These are phyloP conservation scores for Neolamprologus sp. DNA, from an alignment of 2,113 vertebrate species.

Conservation along the genomic window DNA sequence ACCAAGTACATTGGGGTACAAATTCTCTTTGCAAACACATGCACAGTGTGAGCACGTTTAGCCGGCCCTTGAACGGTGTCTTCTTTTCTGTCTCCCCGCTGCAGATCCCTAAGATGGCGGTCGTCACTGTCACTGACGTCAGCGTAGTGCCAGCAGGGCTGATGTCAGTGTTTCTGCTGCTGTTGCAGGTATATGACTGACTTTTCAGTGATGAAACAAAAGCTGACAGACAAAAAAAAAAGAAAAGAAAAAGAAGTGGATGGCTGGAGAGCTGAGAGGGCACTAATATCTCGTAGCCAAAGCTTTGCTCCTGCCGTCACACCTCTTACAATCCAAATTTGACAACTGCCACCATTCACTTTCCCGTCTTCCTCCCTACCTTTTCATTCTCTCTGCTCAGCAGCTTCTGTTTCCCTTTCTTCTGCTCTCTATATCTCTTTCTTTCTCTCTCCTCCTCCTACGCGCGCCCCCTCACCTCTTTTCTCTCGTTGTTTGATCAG, in stretches of 20 bases:
- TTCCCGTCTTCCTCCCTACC: background rate
- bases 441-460: conserved; percentile 31
- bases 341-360: background rate
- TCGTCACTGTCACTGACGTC: conserved; percentile 19
- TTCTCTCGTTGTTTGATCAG: conserved; percentile 56
- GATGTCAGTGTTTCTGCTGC: conserved; percentile 20
- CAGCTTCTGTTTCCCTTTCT: background rate
- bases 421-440: background rate
- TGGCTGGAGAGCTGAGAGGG: background rate
- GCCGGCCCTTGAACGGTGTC: background rate
- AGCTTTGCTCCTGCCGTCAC: background rate
- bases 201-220: conserved; percentile 20
- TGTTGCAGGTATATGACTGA: conserved; percentile 17
- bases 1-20: background rate
- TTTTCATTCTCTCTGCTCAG: background rate
- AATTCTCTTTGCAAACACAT: background rate
- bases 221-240: background rate
- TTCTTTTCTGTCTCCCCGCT: background rate
- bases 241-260: background rate
- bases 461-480: conserved; percentile 36
- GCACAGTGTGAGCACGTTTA: background rate
- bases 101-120: conserved; percentile 18
- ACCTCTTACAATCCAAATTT: conserved; percentile 7
- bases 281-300: conserved; percentile 17
- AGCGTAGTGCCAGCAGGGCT: background rate